Evolutionary conservation across 2,888 invertebrate genomes (phyloP).

Genomic region (Chymomyza fuscimana): DNA sequence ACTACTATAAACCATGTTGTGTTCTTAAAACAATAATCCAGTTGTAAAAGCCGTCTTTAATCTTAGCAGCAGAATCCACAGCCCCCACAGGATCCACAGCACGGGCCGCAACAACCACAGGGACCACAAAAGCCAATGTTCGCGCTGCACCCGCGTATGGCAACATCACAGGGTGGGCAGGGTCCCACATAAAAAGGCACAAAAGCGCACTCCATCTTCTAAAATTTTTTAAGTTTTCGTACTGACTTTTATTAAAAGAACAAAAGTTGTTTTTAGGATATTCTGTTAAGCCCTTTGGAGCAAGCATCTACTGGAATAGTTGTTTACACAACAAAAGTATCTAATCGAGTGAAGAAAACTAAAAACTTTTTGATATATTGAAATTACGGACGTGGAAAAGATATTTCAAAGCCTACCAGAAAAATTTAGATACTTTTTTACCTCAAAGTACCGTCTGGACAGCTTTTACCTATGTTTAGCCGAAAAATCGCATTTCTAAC

Average conservation of each 20-base stretch:
- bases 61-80: constrained; percentile 16
- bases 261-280: not conserved
- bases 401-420: not conserved
- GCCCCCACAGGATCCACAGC: not conserved
- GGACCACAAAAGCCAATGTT: constrained; percentile 19
- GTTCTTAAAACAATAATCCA: no score
- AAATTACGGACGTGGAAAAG: not conserved
- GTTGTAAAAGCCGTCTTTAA: no score
- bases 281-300: not conserved
- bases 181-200: constrained; percentile 61
- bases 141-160: constrained; percentile 12
- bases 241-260: no score
- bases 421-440: not conserved
- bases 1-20: no score
- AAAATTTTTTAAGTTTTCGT: no score
- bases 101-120: constrained; percentile 21
- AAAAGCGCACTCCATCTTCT: constrained; percentile 37
- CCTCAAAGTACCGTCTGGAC: no score
- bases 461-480: no score
- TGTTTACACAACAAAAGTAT: constrained; percentile 23
- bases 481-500: no score
- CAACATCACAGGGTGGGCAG: constrained; percentile 49
- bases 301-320: not conserved
- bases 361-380: not conserved
- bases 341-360: constrained; percentile 17